Evolutionary conservation across 2,888 invertebrate species (phyloP), one percentile per base, ranked within the genome.

Genomic region (Dilophus febrilis): DNA sequence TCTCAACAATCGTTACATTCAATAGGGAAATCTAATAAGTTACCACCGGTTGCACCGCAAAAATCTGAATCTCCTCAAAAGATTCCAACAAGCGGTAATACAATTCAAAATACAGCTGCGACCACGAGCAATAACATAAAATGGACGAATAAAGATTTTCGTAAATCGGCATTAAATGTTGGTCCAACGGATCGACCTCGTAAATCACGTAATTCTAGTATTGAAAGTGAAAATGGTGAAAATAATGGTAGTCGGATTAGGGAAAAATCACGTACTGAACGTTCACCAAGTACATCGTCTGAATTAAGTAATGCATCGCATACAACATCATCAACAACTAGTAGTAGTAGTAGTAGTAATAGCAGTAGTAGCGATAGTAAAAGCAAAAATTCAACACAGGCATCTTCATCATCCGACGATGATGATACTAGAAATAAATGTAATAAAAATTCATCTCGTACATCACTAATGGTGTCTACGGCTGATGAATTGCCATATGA

Each of bases 91-190:
- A 14, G 26, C 14, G 14, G 18, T 10, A 36, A 16, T 8, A 11
- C 28, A 52, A 53, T 45, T 51, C 54, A 26, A 13, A 36, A 26
- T 10, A 30, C 45, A 49, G 42, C 52, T 50, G 56, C 57, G n/a
- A 65, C 68, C 44, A 65, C 65, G 50, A 65, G 65, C 43, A 58
- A 56, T 35, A 64, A 64, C 8, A 42, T 46, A 28, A 68, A 67
- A 40, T 53, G 55, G 48, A 66, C 72, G 17, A 80, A 80, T 55
- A 80, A 81, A 58, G 79, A 79, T 54, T 78, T 77, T 48, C 65
- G 81, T 28, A 81, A 82, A 55, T 81, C 80, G 0, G 73, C 74
- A 1, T 55, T 81, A 12, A 82, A 81, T 57, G 77, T 79, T 62
- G 70, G 66, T 34, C 63, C 66, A 22, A 57, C 59, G 0, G 62